Evolutionary conservation across 2,113 vertebrate species (phyloP), one percentile per base, ranked within the genome.

Genomic region (Gasterosteus nipponicus): DNA sequence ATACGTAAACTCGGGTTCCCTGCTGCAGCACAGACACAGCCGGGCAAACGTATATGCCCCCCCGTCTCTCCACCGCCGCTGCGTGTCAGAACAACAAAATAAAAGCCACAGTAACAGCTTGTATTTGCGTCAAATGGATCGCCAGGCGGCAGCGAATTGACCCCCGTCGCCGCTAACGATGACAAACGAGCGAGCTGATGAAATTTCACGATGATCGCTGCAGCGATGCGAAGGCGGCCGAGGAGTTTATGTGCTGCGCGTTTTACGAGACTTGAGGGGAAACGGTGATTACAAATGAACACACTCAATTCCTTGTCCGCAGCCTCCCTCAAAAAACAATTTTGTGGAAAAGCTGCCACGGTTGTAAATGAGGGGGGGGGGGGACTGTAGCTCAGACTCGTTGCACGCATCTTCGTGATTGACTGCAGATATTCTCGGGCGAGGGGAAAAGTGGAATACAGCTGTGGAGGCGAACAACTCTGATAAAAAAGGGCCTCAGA

Each of bases 131-230:
- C 65, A 72, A 65, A 83, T 65, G 61, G 63, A 70, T 72, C 26
- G 10, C 60, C 87, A 75, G 78, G 86, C 31, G 35, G 71, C 51
- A 72, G 75, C 67, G 5, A 68, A 68, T 78, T 72, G 56, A 77
- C 57, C 70, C 82, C 78, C 73, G 67, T 85, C 80, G 66, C 46
- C 7, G 22, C 81, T 86, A 88, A 88, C 79, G 83, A 86, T 86
- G 86, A 87, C 85, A 82, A 88, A 92, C 33, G 80, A 87, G 80
- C 26, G 10, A 16, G 59, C 75, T 78, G 83, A 88, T 89, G 79
- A 78, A 80, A 87, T 89, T 80, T 84, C 76, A 46, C 31, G 26
- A 86, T 16, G 84, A 81, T 41, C 41, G 15, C 38, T 26, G 76
- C 70, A 68, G 84, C 80, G 81, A 88, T 75, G 77, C 68, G 82